Evolutionary conservation across 2,797 vertebrate genomes (phyloP).

Genomic region (Hippopotamyrus pictus): DNA sequence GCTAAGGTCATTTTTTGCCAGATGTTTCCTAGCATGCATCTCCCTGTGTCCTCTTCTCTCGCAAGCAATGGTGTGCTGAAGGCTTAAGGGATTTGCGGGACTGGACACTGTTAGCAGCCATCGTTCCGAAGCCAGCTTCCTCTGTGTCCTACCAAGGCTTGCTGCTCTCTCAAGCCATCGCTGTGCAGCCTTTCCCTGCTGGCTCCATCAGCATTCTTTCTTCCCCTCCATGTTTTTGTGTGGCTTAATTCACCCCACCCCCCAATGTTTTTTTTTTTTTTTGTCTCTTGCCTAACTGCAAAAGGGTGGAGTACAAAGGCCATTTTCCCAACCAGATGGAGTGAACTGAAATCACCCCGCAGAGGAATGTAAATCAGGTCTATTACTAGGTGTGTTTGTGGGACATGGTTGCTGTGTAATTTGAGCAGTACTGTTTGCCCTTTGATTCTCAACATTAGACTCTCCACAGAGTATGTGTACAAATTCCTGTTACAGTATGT

Average conservation of each 20-base stretch:
- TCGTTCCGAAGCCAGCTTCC: neutral
- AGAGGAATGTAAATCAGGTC: slow-evolving; percentile 3
- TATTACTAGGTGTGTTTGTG: slow-evolving; percentile 2
- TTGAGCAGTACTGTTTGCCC: slow-evolving; percentile 10
- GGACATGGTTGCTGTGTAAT: slow-evolving; percentile 16
- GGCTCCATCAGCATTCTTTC: neutral
- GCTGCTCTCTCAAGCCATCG: neutral
- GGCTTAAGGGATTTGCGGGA: neutral
- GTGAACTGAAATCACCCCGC: slow-evolving; percentile 23
- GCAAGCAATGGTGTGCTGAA: neutral
- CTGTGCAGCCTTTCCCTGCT: neutral
- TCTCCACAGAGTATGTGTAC: slow-evolving; percentile 15
- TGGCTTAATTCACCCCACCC: slow-evolving; percentile 11
- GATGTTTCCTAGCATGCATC: neutral
- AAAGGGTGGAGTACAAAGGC: neutral
- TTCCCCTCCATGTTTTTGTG: neutral
- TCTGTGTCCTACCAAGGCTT: neutral
- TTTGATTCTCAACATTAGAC: slow-evolving; percentile 16
- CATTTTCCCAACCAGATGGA: slow-evolving; percentile 4
- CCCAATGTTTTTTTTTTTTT: neutral
- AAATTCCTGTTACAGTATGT: neutral
- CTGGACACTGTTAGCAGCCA: neutral
- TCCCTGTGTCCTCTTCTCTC: neutral
- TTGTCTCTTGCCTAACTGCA: neutral
- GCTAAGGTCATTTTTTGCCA: neutral